Percentiles rank a stretch among this genome's conserved stretches.
phyloP scores from a whole-genome alignment of 2,888 invertebrate species.

The Brachylomia viminalis region DNA sequence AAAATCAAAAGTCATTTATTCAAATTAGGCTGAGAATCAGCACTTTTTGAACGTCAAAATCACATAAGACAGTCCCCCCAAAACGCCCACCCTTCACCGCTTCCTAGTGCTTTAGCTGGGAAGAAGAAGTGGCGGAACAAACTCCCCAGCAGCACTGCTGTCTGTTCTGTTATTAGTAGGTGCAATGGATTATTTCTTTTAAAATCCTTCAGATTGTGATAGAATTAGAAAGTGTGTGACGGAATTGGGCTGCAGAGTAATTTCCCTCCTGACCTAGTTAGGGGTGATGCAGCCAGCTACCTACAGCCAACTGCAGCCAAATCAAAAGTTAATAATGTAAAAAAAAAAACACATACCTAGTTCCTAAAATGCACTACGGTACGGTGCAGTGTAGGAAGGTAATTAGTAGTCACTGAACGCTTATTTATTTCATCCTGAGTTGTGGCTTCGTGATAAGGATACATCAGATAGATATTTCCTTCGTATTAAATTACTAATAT shows the following conservation, averaged over 20 bases:
- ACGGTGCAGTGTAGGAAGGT: conserved; percentile 11
- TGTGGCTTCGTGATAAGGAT: conserved; percentile 52
- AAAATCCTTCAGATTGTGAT: background rate
- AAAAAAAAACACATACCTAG: no score
- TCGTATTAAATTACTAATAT: conserved; percentile 69
- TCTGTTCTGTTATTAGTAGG: no score
- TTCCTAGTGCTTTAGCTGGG: no score
- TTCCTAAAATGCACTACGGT: background rate
- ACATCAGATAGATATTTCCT: conserved; percentile 61
- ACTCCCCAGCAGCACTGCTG: no score
- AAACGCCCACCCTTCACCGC: no score
- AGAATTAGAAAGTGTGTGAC: background rate
- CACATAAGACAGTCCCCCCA: no score
- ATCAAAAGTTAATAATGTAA: no score
- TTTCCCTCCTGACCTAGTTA: background rate
- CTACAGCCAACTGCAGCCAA: no score
- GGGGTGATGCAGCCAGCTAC: background rate
- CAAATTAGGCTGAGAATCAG: no score
- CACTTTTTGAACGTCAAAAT: no score
- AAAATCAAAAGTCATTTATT: no score
- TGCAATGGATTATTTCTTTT: background rate
- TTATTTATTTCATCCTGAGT: conserved; percentile 53
- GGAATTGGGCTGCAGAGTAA: background rate
- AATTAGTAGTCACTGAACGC: conserved; percentile 14
- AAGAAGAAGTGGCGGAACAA: no score